A percentile compares a stretch with the other conserved stretches of the same genome.
Conservation (phyloP, 2,113 vertebrate genomes). For the Phalacrocorax brasilianus region DNA sequence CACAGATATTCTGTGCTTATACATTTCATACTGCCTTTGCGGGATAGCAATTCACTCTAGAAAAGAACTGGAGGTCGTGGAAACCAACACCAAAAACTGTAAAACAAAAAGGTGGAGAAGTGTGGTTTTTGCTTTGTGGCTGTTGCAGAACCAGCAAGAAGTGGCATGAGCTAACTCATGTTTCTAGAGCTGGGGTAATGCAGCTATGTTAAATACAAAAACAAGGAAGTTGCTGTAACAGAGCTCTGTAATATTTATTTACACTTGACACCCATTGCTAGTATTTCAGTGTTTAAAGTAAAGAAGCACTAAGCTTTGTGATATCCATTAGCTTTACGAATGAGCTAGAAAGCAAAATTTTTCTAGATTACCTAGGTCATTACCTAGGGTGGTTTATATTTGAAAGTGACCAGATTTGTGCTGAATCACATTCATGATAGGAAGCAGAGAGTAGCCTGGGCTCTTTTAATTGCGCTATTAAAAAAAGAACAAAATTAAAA, state of each 20-base stretch:
- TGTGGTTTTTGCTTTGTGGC: background rate
- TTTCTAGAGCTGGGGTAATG: background rate
- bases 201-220: background rate
- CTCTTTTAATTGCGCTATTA: background rate
- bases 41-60: background rate
- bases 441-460: background rate
- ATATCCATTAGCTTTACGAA: background rate
- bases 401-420: background rate
- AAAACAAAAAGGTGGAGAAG: background rate
- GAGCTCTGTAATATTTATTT: background rate
- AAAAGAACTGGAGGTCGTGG: background rate
- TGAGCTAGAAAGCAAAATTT: slow-evolving; percentile 4
- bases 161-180: background rate
- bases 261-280: background rate
- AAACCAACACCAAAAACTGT: background rate
- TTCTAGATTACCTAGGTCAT: background rate
- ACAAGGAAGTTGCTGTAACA: background rate
- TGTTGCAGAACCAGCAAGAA: background rate
- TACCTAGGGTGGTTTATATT: background rate
- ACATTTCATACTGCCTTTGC: fast-evolving
- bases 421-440: background rate
- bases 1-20: background rate
- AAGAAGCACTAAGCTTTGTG: background rate
- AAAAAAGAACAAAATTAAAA: too few species aligned
- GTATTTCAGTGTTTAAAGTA: background rate